These are phyloP conservation scores for Parapristionchus giblindavisi DNA, from an alignment of 2,888 invertebrate genomes.

Conservation along the genomic window DNA sequence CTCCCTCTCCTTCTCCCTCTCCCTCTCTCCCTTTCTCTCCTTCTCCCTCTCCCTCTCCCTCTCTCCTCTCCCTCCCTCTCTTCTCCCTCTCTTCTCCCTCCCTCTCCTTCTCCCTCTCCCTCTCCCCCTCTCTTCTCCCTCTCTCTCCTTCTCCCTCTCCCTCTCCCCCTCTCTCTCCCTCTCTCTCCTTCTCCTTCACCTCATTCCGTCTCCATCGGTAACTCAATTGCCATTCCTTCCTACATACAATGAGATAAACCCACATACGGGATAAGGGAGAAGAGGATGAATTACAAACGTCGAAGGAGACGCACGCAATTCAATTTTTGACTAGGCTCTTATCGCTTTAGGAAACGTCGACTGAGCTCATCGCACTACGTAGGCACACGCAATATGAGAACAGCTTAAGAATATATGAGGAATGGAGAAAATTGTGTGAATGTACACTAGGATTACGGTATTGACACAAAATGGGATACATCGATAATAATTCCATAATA, in stretches of 20 bases:
- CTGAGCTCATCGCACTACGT: not conserved
- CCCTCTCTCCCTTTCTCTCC: not conserved
- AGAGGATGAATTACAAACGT: not conserved
- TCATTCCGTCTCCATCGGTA: not conserved
- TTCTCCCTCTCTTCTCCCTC: slow-evolving; percentile 4
- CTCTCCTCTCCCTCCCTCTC: slow-evolving; percentile 2
- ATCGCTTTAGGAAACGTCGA: not conserved
- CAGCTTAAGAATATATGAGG: too few relatives aligned
- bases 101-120: not conserved
- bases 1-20: not conserved
- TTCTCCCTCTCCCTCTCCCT: not conserved
- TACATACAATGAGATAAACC: too few relatives aligned
- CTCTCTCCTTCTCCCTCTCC: not conserved
- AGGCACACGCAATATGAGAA: too few relatives aligned
- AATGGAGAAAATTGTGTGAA: too few relatives aligned
- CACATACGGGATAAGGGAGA: not conserved
- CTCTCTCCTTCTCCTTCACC: not conserved
- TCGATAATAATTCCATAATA: not conserved
- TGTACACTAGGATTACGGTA: too few relatives aligned
- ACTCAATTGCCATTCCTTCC: slow-evolving; percentile 34
- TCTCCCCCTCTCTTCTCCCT: not conserved
- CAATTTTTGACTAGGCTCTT: slow-evolving; percentile 9
- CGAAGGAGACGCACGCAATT: not conserved
- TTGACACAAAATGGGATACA: not conserved
- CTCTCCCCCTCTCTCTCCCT: not conserved